Base-by-base conservation (phyloP, 2,113 vertebrate genomes). In the Microtus montanus region DNA sequence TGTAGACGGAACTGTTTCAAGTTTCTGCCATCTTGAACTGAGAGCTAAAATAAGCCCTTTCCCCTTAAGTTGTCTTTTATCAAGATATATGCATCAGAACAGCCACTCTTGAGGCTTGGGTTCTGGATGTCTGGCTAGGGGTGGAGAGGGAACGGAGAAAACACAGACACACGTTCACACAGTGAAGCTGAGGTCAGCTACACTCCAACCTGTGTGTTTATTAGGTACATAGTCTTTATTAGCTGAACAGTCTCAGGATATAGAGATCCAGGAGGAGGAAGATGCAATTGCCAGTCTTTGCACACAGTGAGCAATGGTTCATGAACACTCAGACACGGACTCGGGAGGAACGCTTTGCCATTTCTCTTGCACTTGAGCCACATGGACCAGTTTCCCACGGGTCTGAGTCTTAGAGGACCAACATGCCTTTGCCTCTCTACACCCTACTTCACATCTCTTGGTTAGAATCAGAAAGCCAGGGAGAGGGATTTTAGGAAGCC, bases 401-500 rank as follows among this genome's bases (percentile, higher is more conserved):
- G 24, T 83, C 7, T 28, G 13, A 41, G 7, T n/a, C 24, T 63
- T 15, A 28, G n/a, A 28, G 80, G 41, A 41, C n/a, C 54, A 61
- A 28, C 54, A 83, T 61, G 54, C n/a, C 24, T 61, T 3, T 61
- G 79, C n/a, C 54, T 22, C 80, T 63, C 58, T 24, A 28, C 13
- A 41, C 80, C 58, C 54, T 13, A 63, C 41, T 84, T 64, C 82
- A 84, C 61, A 20, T 64, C 61, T 84, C 58, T 63, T 26, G 15
- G 92, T 30, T 22, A 54, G 58, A 64, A 44, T 28, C 82, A 93
- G 80, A 84, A 90, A 91, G n/a, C n/a, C 44, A 89, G 41, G 38
- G 47, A 93, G 61, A 92, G 49, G 38, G 58, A 85, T 95, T 63
- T 83, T 30, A 15, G 68, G 35, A 93, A 79, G 75, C 54, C 73